Base-by-base conservation (phyloP, 2,888 invertebrate genomes). In the Caenorhabditis doughertyi region DNA sequence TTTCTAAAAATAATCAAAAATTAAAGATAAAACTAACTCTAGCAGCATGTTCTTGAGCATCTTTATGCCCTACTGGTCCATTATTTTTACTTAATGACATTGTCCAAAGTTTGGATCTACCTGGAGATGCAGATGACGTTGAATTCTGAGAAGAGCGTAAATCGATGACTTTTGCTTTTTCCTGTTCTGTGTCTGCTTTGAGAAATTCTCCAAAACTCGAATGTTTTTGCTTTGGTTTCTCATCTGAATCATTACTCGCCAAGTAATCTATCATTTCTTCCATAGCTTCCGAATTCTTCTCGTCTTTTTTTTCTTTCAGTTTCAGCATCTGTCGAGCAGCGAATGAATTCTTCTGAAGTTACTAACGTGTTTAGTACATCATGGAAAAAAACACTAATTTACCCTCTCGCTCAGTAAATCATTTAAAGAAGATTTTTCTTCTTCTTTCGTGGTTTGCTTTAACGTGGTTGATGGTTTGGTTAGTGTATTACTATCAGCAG, bases 21-120 rank as follows among this genome's bases (percentile, higher is more conserved):
- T 32, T 29, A 8, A 9, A 5, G 9, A 18, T 13, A 9, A 32
- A 56, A 32, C 65, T 44, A 27, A 85, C 77, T 47, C 82, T 76
- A 1, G 85, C 85, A 5, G 85, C 85, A 65, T 82, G 77, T 29
- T 84, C 84, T 44, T 77, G 79, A 11, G 79, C 82, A 58, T 74
- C 81, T 60, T 70, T 79, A 25, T 68, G 56, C 5, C 82, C 81
- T 29, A 82, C 44, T 29, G 74, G 79, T 21, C 23, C 49, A 11
- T 65, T 65, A 16, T 62, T 60, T 5, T 49, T 62, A 18, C 23
- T 42, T 29, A 25, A 21, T 21, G 74, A 70, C 70, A 67, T 68
- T 23, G 60, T 49, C 80, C 81, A 76, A 3, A 76, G 42, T 27
- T 65, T 81, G 8, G 71, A 64, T 27, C 62, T 32, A 7, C 56